Conservation (phyloP, 1,140 invertebrate species). For the Luehdorfia chinensis region DNA sequence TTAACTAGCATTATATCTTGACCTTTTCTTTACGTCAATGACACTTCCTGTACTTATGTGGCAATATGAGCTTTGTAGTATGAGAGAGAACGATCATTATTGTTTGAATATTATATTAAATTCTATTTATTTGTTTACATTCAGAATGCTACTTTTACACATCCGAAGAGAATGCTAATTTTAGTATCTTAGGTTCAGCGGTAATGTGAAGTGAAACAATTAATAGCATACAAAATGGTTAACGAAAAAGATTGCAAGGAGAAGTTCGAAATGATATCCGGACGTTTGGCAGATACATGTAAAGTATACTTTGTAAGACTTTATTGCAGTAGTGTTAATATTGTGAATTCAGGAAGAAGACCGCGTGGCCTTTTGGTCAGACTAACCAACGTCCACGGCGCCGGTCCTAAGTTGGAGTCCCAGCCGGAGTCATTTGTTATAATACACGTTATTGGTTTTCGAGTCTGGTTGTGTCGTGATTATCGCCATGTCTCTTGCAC, state of each 20-base stretch:
- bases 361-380: no score
- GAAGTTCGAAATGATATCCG: conserved; percentile 18
- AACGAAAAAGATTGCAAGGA: conserved; percentile 18
- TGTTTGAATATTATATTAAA: not conserved
- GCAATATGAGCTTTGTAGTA: not conserved
- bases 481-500: no score
- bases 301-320: conserved; percentile 3
- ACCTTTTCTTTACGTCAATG: conserved; percentile 13
- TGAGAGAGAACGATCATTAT: not conserved
- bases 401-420: no score
- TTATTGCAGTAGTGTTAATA: no score
- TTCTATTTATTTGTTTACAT: conserved; percentile 15
- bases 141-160: conserved; percentile 14
- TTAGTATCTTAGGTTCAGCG: conserved; percentile 13
- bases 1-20: not conserved
- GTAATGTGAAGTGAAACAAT: conserved; percentile 10
- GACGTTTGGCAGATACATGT: conserved; percentile 16
- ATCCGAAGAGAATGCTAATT: not conserved
- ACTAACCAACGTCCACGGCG: no score
- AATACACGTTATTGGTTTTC: no score
- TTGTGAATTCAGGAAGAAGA: no score
- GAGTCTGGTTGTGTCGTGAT: no score
- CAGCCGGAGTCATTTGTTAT: no score
- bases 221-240: conserved; percentile 12
- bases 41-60: not conserved